These are phyloP conservation scores for Prosapia bicincta DNA, from an alignment of 2,888 invertebrate species.

Conservation along the genomic window DNA sequence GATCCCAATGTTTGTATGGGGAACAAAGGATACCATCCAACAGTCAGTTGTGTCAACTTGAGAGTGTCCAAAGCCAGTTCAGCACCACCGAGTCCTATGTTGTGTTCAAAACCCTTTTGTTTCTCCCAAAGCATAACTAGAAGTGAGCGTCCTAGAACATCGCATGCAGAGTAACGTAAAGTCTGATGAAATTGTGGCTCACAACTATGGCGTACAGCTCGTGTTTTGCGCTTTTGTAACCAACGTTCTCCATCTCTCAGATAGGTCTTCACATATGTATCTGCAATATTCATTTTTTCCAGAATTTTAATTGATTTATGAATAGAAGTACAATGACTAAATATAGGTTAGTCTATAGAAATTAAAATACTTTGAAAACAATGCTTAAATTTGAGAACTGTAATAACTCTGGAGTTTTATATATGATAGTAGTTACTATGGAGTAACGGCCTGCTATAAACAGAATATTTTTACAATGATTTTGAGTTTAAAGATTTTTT, in stretches of 20 bases:
- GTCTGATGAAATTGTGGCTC: conserved; percentile 87
- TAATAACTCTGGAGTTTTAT: no score
- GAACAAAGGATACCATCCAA: conserved; percentile 90
- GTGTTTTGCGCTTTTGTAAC: conserved; percentile 88
- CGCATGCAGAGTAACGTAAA: conserved; percentile 66
- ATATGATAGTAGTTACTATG: no score
- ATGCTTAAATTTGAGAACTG: no score
- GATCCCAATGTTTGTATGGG: conserved; percentile 78
- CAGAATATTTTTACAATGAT: no score
- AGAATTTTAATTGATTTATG: no score
- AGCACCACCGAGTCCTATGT: conserved; percentile 73
- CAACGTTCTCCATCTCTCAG: conserved; percentile 84
- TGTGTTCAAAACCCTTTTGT: conserved; percentile 84
- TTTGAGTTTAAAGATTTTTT: no score
- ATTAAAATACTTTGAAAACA: no score
- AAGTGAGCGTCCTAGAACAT: conserved; percentile 62
- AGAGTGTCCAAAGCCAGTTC: conserved; percentile 82
- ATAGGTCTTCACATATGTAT: conserved; percentile 93
- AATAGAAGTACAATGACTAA: no score
- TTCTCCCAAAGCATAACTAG: conserved; percentile 93
- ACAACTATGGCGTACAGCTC: conserved; percentile 73
- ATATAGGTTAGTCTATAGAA: no score
- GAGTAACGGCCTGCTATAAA: no score
- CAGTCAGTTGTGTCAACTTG: conserved; percentile 72
- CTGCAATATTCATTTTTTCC: no score